A percentile compares a stretch with the other conserved stretches of the same genome.
phyloP scores from a whole-genome alignment of 2,797 vertebrate genomes.

The Cheirogaleus major region DNA sequence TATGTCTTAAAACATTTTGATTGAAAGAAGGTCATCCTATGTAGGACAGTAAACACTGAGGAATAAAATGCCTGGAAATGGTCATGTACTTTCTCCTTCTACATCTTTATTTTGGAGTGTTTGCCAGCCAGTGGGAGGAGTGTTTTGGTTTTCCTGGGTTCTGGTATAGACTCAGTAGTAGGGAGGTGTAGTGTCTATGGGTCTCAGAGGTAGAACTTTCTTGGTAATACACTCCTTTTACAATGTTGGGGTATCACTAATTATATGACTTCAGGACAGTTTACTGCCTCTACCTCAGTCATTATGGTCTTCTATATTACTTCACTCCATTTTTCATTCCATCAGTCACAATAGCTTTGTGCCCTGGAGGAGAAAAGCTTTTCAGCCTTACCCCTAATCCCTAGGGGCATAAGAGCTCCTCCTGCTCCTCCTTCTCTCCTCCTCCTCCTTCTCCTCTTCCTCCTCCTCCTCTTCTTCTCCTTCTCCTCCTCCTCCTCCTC shows the following conservation, averaged over 20 bases:
- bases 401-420: too few relatives aligned
- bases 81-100: not conserved
- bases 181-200: not conserved
- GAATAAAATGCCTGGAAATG: not conserved
- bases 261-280: not conserved
- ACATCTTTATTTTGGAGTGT: not conserved
- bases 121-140: not conserved
- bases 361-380: not conserved
- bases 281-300: not conserved
- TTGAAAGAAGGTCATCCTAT: not conserved
- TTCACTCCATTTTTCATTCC: not conserved
- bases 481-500: too few relatives aligned
- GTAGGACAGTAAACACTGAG: not conserved
- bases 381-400: not conserved
- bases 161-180: not conserved
- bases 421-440: too few relatives aligned
- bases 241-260: not conserved
- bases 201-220: not conserved
- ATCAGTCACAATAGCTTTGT: not conserved
- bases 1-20: not conserved
- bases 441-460: too few relatives aligned
- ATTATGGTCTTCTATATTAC: not conserved
- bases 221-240: not conserved
- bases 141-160: not conserved
- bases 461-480: too few relatives aligned